Conservation (phyloP, 2,888 invertebrate species). For the Sceliomorpha sp. region DNA sequence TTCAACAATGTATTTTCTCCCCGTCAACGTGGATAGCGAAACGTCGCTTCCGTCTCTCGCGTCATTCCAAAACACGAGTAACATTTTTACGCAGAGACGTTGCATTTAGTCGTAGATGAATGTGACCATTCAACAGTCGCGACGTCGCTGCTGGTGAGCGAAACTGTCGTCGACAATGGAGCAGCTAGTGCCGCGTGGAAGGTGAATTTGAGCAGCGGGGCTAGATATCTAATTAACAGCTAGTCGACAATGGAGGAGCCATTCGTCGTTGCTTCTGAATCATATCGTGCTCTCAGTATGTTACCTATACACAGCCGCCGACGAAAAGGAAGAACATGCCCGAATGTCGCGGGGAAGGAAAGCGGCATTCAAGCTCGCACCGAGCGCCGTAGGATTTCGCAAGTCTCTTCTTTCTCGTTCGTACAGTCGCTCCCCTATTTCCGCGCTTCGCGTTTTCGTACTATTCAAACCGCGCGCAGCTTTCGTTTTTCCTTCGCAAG, state of each 20-base stretch:
- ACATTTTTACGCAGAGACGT: slow-evolving; percentile 23
- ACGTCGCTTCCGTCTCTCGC: no score
- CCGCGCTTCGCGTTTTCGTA: slow-evolving; percentile 30
- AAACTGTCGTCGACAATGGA: slow-evolving; percentile 45
- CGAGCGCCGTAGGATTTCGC: slow-evolving; percentile 51
- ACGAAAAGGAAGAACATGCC: slow-evolving; percentile 55
- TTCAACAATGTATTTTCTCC: no score
- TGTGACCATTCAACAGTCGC: slow-evolving; percentile 51
- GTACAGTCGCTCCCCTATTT: slow-evolving; percentile 38
- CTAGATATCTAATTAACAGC: slow-evolving; percentile 79
- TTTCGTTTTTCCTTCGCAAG: slow-evolving; percentile 38
- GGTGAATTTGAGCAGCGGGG: slow-evolving; percentile 76
- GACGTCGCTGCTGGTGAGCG: slow-evolving; percentile 28
- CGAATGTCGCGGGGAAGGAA: slow-evolving; percentile 40
- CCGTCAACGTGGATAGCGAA: no score
- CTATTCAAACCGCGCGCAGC: slow-evolving; percentile 33
- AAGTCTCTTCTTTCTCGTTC: slow-evolving; percentile 50
- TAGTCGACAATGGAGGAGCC: slow-evolving; percentile 75
- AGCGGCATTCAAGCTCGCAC: slow-evolving; percentile 53
- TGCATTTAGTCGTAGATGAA: slow-evolving; percentile 29
- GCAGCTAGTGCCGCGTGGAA: slow-evolving; percentile 63
- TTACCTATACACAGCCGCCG: slow-evolving; percentile 50
- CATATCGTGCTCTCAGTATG: slow-evolving; percentile 64
- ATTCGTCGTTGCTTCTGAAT: slow-evolving; percentile 75
- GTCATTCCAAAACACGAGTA: slow-evolving; percentile 19